phyloP scores from a whole-genome alignment of 2,113 vertebrate genomes.

The Xiphophorus hellerii region DNA sequence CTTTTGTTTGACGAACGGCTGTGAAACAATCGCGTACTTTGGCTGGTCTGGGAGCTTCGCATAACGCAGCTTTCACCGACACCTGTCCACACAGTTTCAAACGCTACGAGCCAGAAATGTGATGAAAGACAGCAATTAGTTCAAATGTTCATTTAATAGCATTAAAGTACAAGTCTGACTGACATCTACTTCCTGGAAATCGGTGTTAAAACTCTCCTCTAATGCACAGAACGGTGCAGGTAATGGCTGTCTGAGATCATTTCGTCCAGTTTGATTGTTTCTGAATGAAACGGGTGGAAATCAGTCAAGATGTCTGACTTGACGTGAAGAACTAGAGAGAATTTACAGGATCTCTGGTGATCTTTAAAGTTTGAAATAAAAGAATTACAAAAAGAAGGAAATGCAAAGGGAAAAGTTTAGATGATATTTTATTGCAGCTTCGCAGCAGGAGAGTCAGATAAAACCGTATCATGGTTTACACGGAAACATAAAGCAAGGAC shows the following conservation, averaged over 20 bases:
- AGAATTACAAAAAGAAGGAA: too few relatives aligned
- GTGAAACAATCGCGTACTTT: slow-evolving; percentile 59
- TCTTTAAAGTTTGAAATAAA: too few relatives aligned
- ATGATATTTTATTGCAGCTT: too few relatives aligned
- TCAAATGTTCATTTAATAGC: slow-evolving; percentile 29
- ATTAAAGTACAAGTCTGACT: slow-evolving; percentile 10
- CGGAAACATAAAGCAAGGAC: too few relatives aligned
- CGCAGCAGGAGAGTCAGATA: too few relatives aligned
- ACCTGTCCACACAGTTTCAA: neutral
- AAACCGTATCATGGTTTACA: too few relatives aligned
- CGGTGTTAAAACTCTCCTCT: slow-evolving; percentile 16
- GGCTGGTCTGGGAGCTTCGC: slow-evolving; percentile 5
- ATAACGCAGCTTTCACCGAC: slow-evolving; percentile 24
- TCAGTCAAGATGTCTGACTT: neutral
- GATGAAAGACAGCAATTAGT: slow-evolving; percentile 38
- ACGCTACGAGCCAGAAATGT: slow-evolving; percentile 11
- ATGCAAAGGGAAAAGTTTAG: too few relatives aligned
- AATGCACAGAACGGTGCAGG: slow-evolving; percentile 16
- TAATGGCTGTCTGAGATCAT: slow-evolving; percentile 14
- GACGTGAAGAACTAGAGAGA: neutral
- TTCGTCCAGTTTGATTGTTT: neutral
- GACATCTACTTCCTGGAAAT: slow-evolving; percentile 23
- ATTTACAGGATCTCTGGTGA: neutral
- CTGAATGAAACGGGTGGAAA: slow-evolving; percentile 5
- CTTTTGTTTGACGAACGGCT: slow-evolving; percentile 49